Percentiles rank a stretch among this genome's conserved stretches.
Conservation (phyloP, 2,888 invertebrate species). For the Tipula confusa region DNA sequence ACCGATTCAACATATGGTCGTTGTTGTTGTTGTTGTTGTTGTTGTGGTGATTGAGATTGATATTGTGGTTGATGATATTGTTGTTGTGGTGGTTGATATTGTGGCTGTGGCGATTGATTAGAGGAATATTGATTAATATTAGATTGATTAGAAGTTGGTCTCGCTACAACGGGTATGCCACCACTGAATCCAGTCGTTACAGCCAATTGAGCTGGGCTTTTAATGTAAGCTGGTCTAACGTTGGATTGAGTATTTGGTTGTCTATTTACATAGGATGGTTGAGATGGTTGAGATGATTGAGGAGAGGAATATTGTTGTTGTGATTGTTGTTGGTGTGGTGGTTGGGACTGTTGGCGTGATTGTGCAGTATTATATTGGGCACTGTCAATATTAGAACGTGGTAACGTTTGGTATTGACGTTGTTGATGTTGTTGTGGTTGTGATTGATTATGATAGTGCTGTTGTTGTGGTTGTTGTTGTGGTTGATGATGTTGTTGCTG, state of each 20-base stretch:
- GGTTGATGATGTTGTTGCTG: conserved; percentile 37
- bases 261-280: conserved; percentile 30
- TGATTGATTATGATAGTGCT: conserved; percentile 36
- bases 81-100: conserved; percentile 26
- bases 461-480: conserved; percentile 33
- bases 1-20: conserved; percentile 34
- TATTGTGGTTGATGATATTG: conserved; percentile 29
- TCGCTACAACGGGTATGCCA: conserved; percentile 34
- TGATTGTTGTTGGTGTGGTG: conserved; percentile 35
- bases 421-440: not conserved
- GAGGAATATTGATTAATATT: not conserved
- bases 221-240: not conserved
- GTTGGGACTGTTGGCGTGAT: conserved; percentile 30
- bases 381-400: not conserved
- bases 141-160: conserved; percentile 31
- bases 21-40: conserved; percentile 35
- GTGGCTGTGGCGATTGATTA: conserved; percentile 30
- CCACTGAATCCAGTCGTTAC: conserved; percentile 37
- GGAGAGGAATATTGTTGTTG: conserved; percentile 34
- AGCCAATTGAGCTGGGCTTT: not conserved
- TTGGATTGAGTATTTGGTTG: not conserved
- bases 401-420: conserved; percentile 28
- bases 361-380: not conserved
- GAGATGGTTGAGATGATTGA: conserved; percentile 32
- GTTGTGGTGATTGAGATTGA: conserved; percentile 34